Evolutionary conservation across 2,113 vertebrate genomes (phyloP), one percentile per base, ranked within the genome.

Genomic region (Neolamprologus hecqui): DNA sequence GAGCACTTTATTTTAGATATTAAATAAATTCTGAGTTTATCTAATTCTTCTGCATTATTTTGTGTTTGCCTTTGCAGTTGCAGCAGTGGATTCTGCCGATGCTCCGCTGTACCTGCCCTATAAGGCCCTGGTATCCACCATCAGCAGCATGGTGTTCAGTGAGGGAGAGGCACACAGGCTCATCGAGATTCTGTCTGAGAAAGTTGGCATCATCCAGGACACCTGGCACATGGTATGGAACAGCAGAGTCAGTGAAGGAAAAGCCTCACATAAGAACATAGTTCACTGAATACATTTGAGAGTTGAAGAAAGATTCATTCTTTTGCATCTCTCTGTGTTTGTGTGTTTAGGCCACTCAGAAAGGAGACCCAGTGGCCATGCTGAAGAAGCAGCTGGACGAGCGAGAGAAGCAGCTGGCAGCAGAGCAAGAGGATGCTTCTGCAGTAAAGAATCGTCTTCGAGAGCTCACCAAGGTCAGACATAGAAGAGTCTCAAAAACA

Each of bases 331-430:
- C 6, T 79, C 0, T 84, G 10, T 37, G 19, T 65, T 86, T 88
- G 6, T 77, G 42, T 31, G 2, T 90, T 10, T 83, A 99, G 98
- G 98, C 98, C 45, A 97, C 96, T 6, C 98, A 97, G 94, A 99
- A 98, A 88, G 98, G 98, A 1, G 98, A 99, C 87, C 98, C 98
- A 0, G 95, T 98, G 5, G 95, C 96, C 1, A 89, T 97, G 79
- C 94, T 99, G 92, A 99, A 98, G 90, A 97, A 97, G 45, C 98
- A 99, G 84, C 94, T 99, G 93, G 98, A 99, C 42, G 98, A 99
- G 85, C 97, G 95, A 84, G 98, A 99, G 84, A 99, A 97, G 89
- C 97, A 97, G 87, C 96, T 99, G 84, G 82, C 95, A 1, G 82
- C 97, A 0, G 97, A 99, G 88, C 97, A 99, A 89, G 98, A 98